These are phyloP conservation scores for Apoda limacodes DNA, from an alignment of 2,888 invertebrate species.

Conservation along the genomic window DNA sequence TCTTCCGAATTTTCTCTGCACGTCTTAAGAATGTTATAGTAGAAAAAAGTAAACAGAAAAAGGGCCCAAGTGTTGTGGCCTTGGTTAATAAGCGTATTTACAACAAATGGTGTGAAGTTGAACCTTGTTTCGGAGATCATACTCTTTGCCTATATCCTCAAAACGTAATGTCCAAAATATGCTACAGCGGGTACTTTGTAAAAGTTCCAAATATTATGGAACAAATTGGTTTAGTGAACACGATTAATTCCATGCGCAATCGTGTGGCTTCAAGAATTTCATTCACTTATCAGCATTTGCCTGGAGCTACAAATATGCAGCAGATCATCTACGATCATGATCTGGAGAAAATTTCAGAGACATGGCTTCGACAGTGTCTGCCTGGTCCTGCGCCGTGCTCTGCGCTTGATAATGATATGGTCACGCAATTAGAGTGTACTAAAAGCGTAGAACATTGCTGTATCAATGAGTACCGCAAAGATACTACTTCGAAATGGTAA, in stretches of 20 bases:
- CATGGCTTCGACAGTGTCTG: slow-evolving; percentile 52
- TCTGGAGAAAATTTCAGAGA: slow-evolving; percentile 43
- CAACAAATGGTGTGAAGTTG: slow-evolving; percentile 49
- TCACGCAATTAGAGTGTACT: slow-evolving; percentile 50
- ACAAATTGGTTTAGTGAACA: slow-evolving; percentile 40
- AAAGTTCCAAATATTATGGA: slow-evolving; percentile 30
- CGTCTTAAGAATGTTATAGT: slow-evolving; percentile 36
- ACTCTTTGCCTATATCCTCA: slow-evolving; percentile 47
- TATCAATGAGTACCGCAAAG: slow-evolving; percentile 20
- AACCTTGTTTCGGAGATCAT: slow-evolving; percentile 56
- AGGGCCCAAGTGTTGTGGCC: background rate
- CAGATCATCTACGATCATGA: slow-evolving; percentile 52
- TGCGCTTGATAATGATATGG: slow-evolving; percentile 39
- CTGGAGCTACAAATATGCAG: slow-evolving; percentile 50
- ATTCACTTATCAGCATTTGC: slow-evolving; percentile 38
- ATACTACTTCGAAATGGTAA: slow-evolving; percentile 31
- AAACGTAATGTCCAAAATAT: slow-evolving; percentile 32
- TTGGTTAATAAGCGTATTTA: background rate
- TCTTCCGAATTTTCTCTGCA: slow-evolving; percentile 34
- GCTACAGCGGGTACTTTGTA: slow-evolving; percentile 34
- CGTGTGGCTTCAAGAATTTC: slow-evolving; percentile 40
- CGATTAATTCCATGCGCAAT: slow-evolving; percentile 54
- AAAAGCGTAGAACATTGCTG: slow-evolving; percentile 47
- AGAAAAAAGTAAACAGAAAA: too few relatives aligned
- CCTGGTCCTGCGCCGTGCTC: slow-evolving; percentile 54